These are phyloP conservation scores for Gopherus flavomarginatus DNA, from an alignment of 2,113 vertebrate genomes.

Conservation along the genomic window DNA sequence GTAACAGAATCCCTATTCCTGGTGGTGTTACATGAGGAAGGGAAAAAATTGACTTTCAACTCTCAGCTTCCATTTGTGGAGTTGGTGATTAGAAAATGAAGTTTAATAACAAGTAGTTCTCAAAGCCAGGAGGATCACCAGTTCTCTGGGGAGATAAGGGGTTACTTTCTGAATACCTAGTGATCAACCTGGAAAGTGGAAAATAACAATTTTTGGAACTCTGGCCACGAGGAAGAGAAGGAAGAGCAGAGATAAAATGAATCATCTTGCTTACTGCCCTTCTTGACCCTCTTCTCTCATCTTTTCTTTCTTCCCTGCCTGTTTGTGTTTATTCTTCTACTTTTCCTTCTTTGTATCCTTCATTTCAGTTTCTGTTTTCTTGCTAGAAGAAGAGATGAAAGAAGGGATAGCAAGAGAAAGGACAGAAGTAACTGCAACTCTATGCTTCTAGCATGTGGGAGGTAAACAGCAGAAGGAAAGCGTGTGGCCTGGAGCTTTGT, in stretches of 20 bases:
- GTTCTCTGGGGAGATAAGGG: no score
- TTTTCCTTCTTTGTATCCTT: background rate
- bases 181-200: background rate
- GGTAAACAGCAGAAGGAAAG: background rate
- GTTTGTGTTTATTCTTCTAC: background rate
- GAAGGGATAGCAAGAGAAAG: no score
- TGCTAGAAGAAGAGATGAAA: background rate
- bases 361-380: background rate
- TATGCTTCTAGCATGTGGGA: background rate
- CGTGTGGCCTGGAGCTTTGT: background rate
- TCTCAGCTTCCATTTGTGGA: background rate
- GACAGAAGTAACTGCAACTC: background rate
- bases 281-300: background rate
- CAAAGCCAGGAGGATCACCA: no score
- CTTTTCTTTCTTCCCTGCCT: background rate
- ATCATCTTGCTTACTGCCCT: background rate
- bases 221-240: background rate
- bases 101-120: background rate
- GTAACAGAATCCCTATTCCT: no score
- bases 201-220: background rate
- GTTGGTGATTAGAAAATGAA: background rate
- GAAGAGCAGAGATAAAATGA: background rate
- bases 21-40: no score
- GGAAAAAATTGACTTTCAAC: no score
- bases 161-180: no score